Percentiles rank a stretch among this genome's conserved stretches.
phyloP scores from a whole-genome alignment of 2,797 vertebrate species.

The Brachyalestes nurse region DNA sequence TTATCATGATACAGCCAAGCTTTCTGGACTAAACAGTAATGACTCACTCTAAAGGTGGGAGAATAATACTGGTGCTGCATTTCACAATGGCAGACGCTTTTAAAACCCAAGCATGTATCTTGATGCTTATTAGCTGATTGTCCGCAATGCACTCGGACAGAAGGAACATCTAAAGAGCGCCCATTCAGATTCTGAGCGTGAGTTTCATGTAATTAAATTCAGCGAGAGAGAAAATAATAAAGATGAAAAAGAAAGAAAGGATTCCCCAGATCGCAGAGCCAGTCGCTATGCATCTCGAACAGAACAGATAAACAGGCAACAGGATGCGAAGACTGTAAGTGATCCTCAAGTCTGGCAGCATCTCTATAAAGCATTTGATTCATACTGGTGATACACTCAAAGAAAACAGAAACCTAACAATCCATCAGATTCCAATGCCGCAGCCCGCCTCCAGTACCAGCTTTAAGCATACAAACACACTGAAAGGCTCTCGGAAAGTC shows the following conservation, averaged over 20 bases:
- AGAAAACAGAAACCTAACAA: conserved; percentile 25
- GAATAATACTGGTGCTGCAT: neutral
- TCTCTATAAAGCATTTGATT: conserved; percentile 35
- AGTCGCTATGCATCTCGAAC: neutral
- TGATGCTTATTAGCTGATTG: neutral
- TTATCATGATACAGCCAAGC: neutral
- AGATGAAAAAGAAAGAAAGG: neutral
- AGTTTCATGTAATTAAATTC: neutral
- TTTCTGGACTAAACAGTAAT: conserved; percentile 8
- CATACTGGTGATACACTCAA: conserved; percentile 14
- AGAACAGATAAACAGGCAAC: conserved; percentile 17
- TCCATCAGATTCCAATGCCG: conserved; percentile 16
- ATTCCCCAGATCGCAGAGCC: neutral
- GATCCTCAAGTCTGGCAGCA: conserved; percentile 13
- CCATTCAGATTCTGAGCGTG: neutral
- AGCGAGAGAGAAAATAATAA: neutral
- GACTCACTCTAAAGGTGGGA: neutral
- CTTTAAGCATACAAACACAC: conserved; percentile 27
- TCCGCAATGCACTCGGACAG: neutral
- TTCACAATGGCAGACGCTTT: neutral
- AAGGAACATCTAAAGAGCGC: neutral
- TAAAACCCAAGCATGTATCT: neutral
- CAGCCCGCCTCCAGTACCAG: neutral
- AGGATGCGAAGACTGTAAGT: conserved; percentile 5
- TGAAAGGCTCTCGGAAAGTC: neutral